These are phyloP conservation scores for Clarias laeviceps DNA, from an alignment of 2,797 vertebrate species.

Conservation along the genomic window DNA sequence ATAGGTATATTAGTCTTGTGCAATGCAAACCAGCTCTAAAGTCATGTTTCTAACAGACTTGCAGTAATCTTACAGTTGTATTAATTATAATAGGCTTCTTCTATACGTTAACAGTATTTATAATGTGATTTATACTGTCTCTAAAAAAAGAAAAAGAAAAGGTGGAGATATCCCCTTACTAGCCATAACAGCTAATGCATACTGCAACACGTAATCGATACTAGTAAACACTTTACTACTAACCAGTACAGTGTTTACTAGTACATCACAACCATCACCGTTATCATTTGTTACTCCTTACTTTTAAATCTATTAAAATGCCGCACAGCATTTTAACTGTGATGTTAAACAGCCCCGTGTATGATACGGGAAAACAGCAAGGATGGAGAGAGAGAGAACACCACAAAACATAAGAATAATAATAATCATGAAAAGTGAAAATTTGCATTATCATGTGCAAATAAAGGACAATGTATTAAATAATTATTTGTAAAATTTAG, in stretches of 20 bases:
- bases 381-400: conserved; percentile 35
- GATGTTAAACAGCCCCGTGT: neutral
- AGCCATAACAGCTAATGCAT: neutral
- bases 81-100: conserved; percentile 25
- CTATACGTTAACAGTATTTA: too few relatives aligned
- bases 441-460: neutral
- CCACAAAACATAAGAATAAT: neutral
- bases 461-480: neutral
- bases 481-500: neutral
- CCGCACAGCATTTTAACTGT: neutral
- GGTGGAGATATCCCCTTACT: neutral
- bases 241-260: conserved; percentile 10
- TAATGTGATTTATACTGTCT: too few relatives aligned
- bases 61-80: neutral
- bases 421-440: neutral
- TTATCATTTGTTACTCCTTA: neutral
- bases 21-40: conserved; percentile 56
- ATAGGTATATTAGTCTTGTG: neutral
- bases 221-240: conserved; percentile 7
- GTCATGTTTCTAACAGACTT: conserved; percentile 50
- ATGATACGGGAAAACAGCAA: conserved; percentile 37
- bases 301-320: neutral
- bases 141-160: too few relatives aligned
- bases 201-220: neutral
- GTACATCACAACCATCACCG: neutral